Conservation (phyloP, 2,888 invertebrate genomes). For the Xylota sylvarum region DNA sequence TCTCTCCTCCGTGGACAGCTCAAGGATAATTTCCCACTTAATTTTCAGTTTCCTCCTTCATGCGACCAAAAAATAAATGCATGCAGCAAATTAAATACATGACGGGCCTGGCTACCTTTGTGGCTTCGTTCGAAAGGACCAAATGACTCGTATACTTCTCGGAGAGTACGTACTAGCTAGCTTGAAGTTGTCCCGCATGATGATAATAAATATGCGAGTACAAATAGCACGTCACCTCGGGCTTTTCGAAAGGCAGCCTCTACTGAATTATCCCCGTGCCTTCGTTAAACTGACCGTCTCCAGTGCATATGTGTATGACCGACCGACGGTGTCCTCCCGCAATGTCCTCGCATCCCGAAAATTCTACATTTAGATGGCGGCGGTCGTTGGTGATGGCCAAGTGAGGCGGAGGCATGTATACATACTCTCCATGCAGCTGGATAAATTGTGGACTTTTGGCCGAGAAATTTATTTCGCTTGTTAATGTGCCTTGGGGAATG, state of each 20-base stretch:
- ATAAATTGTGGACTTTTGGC: conserved; percentile 65
- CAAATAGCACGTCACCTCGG: conserved; percentile 43
- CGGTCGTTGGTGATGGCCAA: conserved; percentile 37
- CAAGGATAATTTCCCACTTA: conserved; percentile 56
- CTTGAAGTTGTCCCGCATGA: conserved; percentile 54
- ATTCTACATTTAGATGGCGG: conserved; percentile 33
- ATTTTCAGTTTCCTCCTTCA: conserved; percentile 48
- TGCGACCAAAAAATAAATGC: conserved; percentile 47
- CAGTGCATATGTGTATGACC: conserved; percentile 33
- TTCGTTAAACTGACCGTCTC: conserved; percentile 43
- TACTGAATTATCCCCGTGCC: conserved; percentile 51
- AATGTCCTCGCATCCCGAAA: conserved; percentile 41
- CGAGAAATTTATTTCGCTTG: conserved; percentile 75
- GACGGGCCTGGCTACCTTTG: conserved; percentile 37
- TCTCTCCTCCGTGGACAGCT: conserved; percentile 6
- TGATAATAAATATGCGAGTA: conserved; percentile 55
- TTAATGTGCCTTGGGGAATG: conserved; percentile 75
- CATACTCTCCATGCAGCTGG: conserved; percentile 48
- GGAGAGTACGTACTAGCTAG: background rate
- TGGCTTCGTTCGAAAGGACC: conserved; percentile 25
- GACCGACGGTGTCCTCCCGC: conserved; percentile 27
- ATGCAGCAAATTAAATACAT: conserved; percentile 52
- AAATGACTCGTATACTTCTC: conserved; percentile 14
- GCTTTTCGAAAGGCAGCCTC: conserved; percentile 39
- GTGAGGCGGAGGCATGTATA: conserved; percentile 53